Conservation (phyloP, 2,797 vertebrate species). For the Cichlasoma orientale region DNA sequence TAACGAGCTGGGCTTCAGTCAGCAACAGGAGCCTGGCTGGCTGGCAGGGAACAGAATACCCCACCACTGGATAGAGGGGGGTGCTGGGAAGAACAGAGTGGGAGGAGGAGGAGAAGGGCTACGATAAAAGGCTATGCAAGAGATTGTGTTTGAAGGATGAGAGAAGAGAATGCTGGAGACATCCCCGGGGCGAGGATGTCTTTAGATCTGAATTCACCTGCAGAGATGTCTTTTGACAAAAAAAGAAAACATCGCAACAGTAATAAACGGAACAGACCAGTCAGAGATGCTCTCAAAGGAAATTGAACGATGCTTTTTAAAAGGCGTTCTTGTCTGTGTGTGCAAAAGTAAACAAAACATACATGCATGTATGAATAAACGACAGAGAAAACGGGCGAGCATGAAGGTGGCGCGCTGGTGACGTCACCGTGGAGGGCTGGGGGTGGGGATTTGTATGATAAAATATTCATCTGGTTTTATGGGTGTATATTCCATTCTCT, state of each 20-base stretch:
- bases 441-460: constrained; percentile 49
- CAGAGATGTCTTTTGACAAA: constrained; percentile 66
- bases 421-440: constrained; percentile 27
- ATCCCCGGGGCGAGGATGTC: constrained; percentile 58
- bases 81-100: constrained; percentile 1
- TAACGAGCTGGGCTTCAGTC: constrained; percentile 71
- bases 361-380: constrained; percentile 20
- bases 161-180: constrained; percentile 65
- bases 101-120: constrained; percentile 1
- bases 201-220: constrained; percentile 73
- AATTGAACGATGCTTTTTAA: constrained; percentile 6
- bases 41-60: constrained; percentile 51
- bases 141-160: constrained; percentile 75
- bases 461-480: constrained; percentile 68
- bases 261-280: constrained; percentile 43
- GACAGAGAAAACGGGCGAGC: neutral
- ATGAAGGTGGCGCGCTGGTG: constrained; percentile 11
- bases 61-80: constrained; percentile 30
- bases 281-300: constrained; percentile 25
- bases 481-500: constrained; percentile 51
- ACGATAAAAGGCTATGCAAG: constrained; percentile 62
- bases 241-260: constrained; percentile 69
- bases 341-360: neutral
- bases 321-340: neutral
- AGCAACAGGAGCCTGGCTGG: constrained; percentile 55